Percentiles rank a stretch among this genome's conserved stretches.
phyloP scores from a whole-genome alignment of 2,797 vertebrate genomes.

The Buceros bicornis region DNA sequence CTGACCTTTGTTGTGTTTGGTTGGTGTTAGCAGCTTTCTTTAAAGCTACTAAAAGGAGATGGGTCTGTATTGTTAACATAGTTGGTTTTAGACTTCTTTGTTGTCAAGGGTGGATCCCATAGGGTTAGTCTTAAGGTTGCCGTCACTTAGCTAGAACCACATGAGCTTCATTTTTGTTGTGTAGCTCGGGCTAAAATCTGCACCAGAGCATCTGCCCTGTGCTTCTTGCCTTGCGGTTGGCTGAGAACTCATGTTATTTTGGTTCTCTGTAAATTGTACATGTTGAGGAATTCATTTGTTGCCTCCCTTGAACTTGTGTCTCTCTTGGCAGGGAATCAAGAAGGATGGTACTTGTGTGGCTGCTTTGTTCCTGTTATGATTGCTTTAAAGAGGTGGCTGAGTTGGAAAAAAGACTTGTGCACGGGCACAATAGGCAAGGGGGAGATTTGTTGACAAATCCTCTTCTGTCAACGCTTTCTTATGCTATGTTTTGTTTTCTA shows the following conservation, averaged over 20 bases:
- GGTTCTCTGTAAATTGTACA: not conserved
- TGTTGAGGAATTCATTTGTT: not conserved
- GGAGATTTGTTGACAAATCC: not conserved
- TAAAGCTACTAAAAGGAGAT: not conserved
- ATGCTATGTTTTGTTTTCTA: not conserved
- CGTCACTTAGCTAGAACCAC: not conserved
- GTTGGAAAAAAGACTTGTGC: accelerated
- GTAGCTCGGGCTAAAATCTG: not conserved
- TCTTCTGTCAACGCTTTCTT: not conserved
- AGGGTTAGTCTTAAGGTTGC: not conserved
- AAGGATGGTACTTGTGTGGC: not conserved
- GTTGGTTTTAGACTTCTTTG: not conserved
- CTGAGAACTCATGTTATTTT: not conserved
- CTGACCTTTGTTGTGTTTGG: not conserved
- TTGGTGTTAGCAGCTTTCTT: not conserved
- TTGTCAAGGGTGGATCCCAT: not conserved
- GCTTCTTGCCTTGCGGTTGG: not conserved
- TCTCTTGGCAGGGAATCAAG: not conserved
- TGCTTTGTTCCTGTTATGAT: not conserved
- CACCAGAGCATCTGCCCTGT: not conserved
- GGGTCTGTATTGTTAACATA: not conserved
- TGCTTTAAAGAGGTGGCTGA: not conserved
- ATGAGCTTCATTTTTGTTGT: not conserved
- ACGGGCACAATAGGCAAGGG: not conserved
- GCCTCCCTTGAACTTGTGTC: not conserved